Evolutionary conservation across 2,888 invertebrate genomes (phyloP).

Genomic region (Sesia bembeciformis): DNA sequence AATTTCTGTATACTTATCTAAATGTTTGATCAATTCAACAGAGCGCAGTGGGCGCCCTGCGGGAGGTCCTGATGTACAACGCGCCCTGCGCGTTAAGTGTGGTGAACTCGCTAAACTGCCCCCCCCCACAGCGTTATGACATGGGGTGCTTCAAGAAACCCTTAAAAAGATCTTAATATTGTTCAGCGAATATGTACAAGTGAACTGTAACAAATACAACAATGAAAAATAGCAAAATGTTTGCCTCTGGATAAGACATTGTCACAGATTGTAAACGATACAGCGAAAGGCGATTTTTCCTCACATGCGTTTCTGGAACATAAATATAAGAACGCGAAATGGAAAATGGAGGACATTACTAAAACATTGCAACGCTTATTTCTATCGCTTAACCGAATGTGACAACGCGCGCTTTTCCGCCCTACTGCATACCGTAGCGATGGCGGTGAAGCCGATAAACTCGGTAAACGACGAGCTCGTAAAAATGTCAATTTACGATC

Average conservation of each 20-base stretch:
- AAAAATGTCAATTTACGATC: slow-evolving; percentile 11
- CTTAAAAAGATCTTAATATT: no score
- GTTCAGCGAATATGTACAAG: no score
- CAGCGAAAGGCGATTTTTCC: no score
- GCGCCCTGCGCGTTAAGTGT: neutral
- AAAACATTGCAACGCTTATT: neutral
- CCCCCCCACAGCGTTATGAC: neutral
- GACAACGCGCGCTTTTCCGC: neutral
- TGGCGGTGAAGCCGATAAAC: slow-evolving; percentile 1
- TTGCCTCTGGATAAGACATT: no score
- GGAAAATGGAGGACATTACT: neutral
- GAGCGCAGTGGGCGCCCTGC: slow-evolving; percentile 13
- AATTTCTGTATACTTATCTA: slow-evolving; percentile 12
- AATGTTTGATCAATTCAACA: slow-evolving; percentile 16
- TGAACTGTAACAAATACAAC: no score
- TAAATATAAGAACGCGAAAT: neutral
- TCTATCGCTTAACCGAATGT: neutral
- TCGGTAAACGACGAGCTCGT: slow-evolving; percentile 2
- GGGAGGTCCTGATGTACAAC: slow-evolving; percentile 11
- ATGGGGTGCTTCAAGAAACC: no score
- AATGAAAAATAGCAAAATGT: no score
- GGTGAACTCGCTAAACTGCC: neutral
- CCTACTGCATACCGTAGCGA: neutral
- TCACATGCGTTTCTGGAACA: neutral
- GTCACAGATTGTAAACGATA: no score